phyloP scores from a whole-genome alignment of 2,888 invertebrate species.

The Cepaea hortensis region DNA sequence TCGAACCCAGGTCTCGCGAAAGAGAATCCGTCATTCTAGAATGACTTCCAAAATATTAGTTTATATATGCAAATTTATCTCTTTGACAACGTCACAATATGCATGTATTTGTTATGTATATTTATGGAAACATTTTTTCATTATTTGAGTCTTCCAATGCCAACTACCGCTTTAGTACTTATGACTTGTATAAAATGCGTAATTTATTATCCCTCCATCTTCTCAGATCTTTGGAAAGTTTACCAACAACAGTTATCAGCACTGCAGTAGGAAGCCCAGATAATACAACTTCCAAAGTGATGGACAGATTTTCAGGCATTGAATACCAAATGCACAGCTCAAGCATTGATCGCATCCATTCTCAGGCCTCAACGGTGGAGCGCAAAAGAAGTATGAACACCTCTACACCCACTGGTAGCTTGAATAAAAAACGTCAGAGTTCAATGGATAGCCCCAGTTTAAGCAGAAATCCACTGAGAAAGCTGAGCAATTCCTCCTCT shows the following conservation, averaged over 20 bases:
- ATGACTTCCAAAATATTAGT: too few species aligned
- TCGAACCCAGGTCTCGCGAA: too few species aligned
- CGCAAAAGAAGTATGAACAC: slow-evolving; percentile 56
- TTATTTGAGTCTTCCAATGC: too few species aligned
- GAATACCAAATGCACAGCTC: slow-evolving; percentile 52
- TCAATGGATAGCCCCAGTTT: slow-evolving; percentile 62
- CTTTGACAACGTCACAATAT: too few species aligned
- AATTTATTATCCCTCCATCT: not conserved
- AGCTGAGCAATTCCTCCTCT: slow-evolving; percentile 64
- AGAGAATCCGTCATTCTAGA: too few species aligned
- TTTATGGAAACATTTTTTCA: too few species aligned
- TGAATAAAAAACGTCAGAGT: slow-evolving; percentile 65
- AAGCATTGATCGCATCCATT: slow-evolving; percentile 50
- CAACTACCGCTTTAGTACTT: not conserved
- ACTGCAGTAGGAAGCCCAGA: slow-evolving; percentile 9
- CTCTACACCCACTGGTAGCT: slow-evolving; percentile 71
- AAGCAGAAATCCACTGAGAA: slow-evolving; percentile 62
- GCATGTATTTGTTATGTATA: too few species aligned
- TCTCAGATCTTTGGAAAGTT: slow-evolving; percentile 44
- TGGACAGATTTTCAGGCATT: slow-evolving; percentile 35
- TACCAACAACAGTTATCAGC: slow-evolving; percentile 20
- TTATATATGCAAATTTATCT: too few species aligned
- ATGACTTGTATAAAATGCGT: not conserved
- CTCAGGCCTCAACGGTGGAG: slow-evolving; percentile 58
- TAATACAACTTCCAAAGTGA: not conserved